Evolutionary conservation across 2,888 invertebrate species (phyloP).

Genomic region (Lepidocyrtoides sp.): DNA sequence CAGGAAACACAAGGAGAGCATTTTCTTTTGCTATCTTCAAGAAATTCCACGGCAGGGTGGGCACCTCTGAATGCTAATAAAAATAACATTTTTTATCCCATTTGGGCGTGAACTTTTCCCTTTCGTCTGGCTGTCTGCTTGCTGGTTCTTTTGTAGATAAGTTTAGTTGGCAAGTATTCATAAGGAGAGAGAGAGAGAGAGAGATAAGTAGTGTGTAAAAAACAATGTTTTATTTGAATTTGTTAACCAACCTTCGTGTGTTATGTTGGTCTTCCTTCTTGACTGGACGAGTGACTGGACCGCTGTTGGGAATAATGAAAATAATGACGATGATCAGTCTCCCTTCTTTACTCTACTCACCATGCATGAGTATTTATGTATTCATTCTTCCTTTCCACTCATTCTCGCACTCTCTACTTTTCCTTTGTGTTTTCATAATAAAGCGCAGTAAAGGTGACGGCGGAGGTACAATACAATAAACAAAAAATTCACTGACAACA

Average conservation of each 20-base stretch:
- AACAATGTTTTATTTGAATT: conserved; percentile 49
- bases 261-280: conserved; percentile 24
- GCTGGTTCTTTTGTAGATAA: conserved; percentile 46
- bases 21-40: conserved; percentile 75
- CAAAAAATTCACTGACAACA: conserved; percentile 72
- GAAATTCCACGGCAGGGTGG: conserved; percentile 85
- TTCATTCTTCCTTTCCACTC: conserved; percentile 63
- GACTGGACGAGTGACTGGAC: conserved; percentile 24
- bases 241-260: background rate
- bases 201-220: conserved; percentile 44
- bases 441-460: conserved; percentile 24
- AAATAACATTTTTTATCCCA: conserved; percentile 84
- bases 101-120: conserved; percentile 84
- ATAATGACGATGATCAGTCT: conserved; percentile 38
- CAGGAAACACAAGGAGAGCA: conserved; percentile 59
- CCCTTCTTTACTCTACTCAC: conserved; percentile 1
- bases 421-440: background rate
- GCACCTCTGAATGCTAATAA: conserved; percentile 85
- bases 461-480: conserved; percentile 46
- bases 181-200: background rate
- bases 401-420: conserved; percentile 48
- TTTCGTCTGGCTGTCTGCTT: conserved; percentile 76
- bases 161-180: conserved; percentile 37
- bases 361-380: too few species aligned
- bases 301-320: conserved; percentile 45